Base-by-base conservation (phyloP, 2,113 vertebrate species). In the Triplophysa dalaica region DNA sequence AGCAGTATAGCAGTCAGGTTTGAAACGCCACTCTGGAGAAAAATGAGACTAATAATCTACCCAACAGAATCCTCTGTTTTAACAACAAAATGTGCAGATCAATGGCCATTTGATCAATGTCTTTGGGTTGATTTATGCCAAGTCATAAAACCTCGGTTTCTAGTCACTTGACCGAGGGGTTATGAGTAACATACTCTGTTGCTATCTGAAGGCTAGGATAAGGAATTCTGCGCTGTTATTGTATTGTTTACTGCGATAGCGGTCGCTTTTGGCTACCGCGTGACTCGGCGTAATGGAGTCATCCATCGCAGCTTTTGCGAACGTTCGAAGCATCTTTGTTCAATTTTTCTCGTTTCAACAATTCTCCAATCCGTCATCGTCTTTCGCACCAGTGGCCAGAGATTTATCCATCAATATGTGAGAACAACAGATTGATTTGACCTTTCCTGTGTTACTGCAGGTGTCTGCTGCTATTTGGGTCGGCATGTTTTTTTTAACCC, bases 391-490 rank as follows among this genome's bases (percentile, higher is more conserved):
- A 86, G 75, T 83, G 86, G 85, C 81, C 84, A 48, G 67, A 86
- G 88, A 87, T 90, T 86, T 84, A 88, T 88, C 70, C 69, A 89
- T 90, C 89, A 83, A 87, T 86, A 85, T 8, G 70, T 75, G 84
- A 89, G 87, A 90, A 86, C 86, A 86, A 76, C 78, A 85, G 84
- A 89, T 88, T 88, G 87, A 86, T 87, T 81, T 79, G 81, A 88
- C 86, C 81, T 26, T 80, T 69, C 38, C 79, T 68, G 79, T 67
- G 69, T 82, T 83, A 82, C 83, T 81, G 83, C 86, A 38, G 54
- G 82, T 86, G 90, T 85, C 84, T 81, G 2, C 3, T 43, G 68
- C 84, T 85, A 84, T 87, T 74, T 61, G 69, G 21, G 33, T 21
- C n/a, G 41, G 24, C n/a, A 19, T 16, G 64, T 65, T 75, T 81